Percentiles rank a stretch among this genome's conserved stretches.
These are phyloP conservation scores for Lacerta viridis DNA, from an alignment of 2,797 vertebrate genomes.

Conservation along the genomic window DNA sequence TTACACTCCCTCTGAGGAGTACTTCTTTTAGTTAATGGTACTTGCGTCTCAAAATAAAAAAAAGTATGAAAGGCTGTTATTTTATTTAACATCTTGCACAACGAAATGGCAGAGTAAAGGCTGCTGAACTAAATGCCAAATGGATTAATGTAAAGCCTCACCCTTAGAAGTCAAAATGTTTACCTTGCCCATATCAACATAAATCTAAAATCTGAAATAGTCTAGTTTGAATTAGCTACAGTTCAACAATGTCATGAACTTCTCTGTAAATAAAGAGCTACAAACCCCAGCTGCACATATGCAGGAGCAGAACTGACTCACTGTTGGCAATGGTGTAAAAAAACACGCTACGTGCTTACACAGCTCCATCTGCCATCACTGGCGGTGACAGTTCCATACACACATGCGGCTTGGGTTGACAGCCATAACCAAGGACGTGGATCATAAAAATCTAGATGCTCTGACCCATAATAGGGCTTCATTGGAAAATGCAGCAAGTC, in stretches of 20 bases:
- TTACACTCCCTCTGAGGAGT: constrained; percentile 14
- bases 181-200: not conserved
- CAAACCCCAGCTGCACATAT: not conserved
- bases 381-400: not conserved
- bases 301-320: not conserved
- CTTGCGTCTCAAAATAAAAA: not conserved
- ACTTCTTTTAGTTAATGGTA: constrained; percentile 17
- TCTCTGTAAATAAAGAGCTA: not conserved
- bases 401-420: not conserved
- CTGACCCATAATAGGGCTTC: not conserved
- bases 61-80: not conserved
- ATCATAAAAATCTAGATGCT: not conserved
- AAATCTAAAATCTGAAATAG: rapidly evolving
- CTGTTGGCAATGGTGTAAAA: not conserved
- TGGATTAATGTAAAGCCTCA: not conserved
- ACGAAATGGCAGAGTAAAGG: constrained; percentile 29
- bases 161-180: constrained; percentile 30
- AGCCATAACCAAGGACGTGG: not conserved
- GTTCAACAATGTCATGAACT: not conserved
- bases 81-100: constrained; percentile 38
- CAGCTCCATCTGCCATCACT: not conserved
- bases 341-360: not conserved
- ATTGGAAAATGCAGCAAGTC: not conserved
- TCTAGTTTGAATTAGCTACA: constrained; percentile 12
- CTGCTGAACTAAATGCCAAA: not conserved